Conservation (phyloP, 2,113 vertebrate genomes). For the Hystrix cristata region DNA sequence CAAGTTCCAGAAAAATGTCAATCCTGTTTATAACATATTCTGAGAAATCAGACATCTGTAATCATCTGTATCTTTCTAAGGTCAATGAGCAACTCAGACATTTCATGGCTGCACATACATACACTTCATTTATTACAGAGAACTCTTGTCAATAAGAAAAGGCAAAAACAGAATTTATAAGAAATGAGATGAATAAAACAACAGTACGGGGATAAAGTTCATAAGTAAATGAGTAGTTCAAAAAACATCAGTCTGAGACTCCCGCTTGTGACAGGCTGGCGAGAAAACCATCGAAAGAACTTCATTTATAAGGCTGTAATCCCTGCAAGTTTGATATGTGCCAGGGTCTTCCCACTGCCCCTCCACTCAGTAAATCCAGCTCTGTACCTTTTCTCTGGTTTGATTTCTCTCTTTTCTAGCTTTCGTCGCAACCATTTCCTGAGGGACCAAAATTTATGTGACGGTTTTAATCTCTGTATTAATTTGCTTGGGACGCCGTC, state of each 20-base stretch:
- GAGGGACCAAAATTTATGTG: background rate
- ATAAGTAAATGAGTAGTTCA: background rate
- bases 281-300: background rate
- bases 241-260: background rate
- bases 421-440: background rate
- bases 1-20: background rate
- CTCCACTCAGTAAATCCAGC: background rate
- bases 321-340: background rate
- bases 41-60: background rate
- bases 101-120: background rate
- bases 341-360: background rate
- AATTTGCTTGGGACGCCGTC: background rate
- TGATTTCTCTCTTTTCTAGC: background rate
- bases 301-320: no score
- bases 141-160: background rate
- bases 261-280: background rate
- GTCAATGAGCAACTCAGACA: background rate
- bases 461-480: background rate
- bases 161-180: background rate
- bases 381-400: background rate
- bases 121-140: background rate
- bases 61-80: background rate
- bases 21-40: background rate
- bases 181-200: background rate
- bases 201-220: background rate